Evolutionary conservation across 2,113 vertebrate species (phyloP).

Genomic region (Mobula birostris): DNA sequence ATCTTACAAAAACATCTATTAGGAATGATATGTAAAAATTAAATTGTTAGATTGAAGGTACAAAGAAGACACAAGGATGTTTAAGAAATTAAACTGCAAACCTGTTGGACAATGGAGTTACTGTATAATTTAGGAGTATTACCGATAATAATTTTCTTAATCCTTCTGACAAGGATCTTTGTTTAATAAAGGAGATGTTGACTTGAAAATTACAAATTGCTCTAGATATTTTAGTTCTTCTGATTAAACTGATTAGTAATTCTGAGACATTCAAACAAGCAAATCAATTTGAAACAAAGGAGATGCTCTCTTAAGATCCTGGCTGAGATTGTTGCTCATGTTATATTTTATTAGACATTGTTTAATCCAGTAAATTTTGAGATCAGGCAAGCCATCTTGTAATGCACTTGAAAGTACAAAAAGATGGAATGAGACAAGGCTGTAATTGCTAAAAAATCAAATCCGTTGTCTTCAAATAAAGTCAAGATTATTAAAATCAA

Average conservation of each 20-base stretch:
- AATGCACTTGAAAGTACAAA: not conserved
- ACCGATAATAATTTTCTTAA: slow-evolving; percentile 40
- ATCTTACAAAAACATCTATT: slow-evolving; percentile 9
- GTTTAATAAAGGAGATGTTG: slow-evolving; percentile 46
- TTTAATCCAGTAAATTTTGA: slow-evolving; percentile 67
- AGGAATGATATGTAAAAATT: slow-evolving; percentile 6
- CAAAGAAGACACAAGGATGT: not conserved
- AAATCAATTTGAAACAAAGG: slow-evolving; percentile 56
- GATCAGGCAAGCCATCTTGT: slow-evolving; percentile 59
- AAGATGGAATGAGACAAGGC: not conserved
- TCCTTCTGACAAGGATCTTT: slow-evolving; percentile 43
- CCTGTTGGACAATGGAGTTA: not conserved
- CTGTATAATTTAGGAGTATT: slow-evolving; percentile 9
- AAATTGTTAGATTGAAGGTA: slow-evolving; percentile 3
- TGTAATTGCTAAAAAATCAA: slow-evolving; percentile 65
- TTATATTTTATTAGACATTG: slow-evolving; percentile 56
- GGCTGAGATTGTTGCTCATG: slow-evolving; percentile 49
- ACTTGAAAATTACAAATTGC: slow-evolving; percentile 52
- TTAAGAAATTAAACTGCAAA: not conserved
- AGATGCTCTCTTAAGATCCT: slow-evolving; percentile 49
- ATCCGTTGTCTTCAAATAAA: slow-evolving; percentile 61
- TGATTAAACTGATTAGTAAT: slow-evolving; percentile 60
- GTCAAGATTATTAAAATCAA: slow-evolving; percentile 59
- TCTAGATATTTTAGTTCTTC: slow-evolving; percentile 40
- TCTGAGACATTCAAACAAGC: slow-evolving; percentile 52